Evolutionary conservation across 2,888 invertebrate species (phyloP).

Genomic region (Ceramica pisi): DNA sequence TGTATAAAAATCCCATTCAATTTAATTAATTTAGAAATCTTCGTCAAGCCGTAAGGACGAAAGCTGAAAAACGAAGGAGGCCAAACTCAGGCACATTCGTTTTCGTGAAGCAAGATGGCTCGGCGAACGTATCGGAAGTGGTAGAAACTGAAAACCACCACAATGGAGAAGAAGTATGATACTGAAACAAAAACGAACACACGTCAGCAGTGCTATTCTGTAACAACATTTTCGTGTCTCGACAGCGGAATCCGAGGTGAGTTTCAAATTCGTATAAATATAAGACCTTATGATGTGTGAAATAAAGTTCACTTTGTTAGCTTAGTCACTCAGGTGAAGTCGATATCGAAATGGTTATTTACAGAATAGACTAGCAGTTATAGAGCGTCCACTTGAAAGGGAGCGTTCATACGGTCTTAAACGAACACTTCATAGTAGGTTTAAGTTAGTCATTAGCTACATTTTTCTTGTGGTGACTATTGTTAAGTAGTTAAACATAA

Average conservation of each 20-base stretch:
- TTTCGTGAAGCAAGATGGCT: conserved; percentile 86
- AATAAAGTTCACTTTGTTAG: too few species aligned
- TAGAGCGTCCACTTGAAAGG: not conserved
- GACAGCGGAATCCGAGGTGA: too few species aligned
- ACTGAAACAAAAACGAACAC: conserved; percentile 75
- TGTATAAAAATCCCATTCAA: conserved; percentile 58
- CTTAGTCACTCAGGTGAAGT: too few species aligned
- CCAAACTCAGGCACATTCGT: conserved; percentile 77
- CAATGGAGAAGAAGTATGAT: conserved; percentile 84
- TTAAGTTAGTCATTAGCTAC: not conserved
- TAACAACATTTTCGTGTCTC: too few species aligned
- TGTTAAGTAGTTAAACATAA: not conserved
- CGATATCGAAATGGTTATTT: too few species aligned
- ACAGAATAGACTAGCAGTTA: too few species aligned
- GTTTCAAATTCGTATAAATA: too few species aligned
- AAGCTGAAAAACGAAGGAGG: conserved; percentile 23
- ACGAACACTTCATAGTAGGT: too few species aligned
- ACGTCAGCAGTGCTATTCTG: too few species aligned
- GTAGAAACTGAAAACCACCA: conserved; percentile 88
- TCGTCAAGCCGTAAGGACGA: conserved; percentile 22
- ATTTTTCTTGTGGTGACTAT: not conserved
- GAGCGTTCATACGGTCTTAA: not conserved
- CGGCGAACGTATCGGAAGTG: conserved; percentile 88
- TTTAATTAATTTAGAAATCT: conserved; percentile 57
- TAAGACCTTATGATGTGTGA: too few species aligned